Evolutionary conservation across 2,888 invertebrate species (phyloP), one percentile per base, ranked within the genome.

Genomic region (Sthenelais limicola): DNA sequence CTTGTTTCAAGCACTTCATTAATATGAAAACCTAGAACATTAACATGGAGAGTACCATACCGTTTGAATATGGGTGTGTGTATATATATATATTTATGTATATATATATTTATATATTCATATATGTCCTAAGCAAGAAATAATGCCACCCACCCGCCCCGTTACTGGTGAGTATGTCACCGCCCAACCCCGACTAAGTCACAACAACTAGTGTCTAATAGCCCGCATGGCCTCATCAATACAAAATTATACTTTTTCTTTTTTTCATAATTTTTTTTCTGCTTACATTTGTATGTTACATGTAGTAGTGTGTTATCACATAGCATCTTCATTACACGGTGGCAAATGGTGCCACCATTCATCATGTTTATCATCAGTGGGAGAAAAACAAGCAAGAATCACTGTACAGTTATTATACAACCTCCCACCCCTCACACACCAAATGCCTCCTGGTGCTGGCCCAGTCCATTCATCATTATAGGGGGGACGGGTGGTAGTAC

Each of bases 131-230:
- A 62, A 62, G 62, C 62, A 62, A 62, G 38, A 62, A 24, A 62
- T 38, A 62, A 24, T 62, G 43, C 35, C 62, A 15, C 18, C 18
- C 32, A 15, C 62, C 62, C 26, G 12, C 62, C 62, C 24, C n/a
- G 18, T 43, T 33, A 35, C 26, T 38, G 18, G 9, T 9, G 18
- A 12, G 9, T 43, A 12, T 43, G 15, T 62, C 38, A 35, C 18
- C 38, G 7, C 9, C 21, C 62, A 35, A 35, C 1, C 62, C 62
- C 62, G n/a, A 7, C 62, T 62, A 62, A 54, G 21, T 62, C 62
- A 62, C 62, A 62, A 62, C 62, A 62, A 24, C 62, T 62, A 62
- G 62, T 62, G 62, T 43, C 62, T 56, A n/a, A 62, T 62, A 62
- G 38, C 62, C 62, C 62, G 35, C 4, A 3, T 12, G 2, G 12